Conservation (phyloP, 2,797 vertebrate species). For the Orientallactaga sibirica region DNA sequence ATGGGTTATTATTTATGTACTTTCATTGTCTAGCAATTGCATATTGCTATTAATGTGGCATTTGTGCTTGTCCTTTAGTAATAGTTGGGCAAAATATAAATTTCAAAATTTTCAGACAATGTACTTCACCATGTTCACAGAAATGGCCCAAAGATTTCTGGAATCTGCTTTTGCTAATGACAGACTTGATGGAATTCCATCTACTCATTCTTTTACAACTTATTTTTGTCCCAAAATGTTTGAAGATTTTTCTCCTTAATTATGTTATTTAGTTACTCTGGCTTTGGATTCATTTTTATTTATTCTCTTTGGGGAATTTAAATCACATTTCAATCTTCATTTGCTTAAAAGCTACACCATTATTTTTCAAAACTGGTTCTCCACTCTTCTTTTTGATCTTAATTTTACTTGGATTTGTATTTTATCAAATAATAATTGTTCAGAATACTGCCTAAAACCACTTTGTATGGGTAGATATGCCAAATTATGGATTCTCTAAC, state of each 20-base stretch:
- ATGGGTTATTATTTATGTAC: not conserved
- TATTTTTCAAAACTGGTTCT: not conserved
- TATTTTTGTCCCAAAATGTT: not conserved
- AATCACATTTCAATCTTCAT: not conserved
- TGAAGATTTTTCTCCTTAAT: not conserved
- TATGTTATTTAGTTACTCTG: not conserved
- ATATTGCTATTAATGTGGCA: not conserved
- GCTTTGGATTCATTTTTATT: not conserved
- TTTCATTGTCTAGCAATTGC: not conserved
- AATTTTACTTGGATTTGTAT: not conserved
- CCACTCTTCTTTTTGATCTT: not conserved
- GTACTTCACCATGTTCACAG: not conserved
- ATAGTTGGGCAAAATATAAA: not conserved
- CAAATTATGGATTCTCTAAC: not conserved
- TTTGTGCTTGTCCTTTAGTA: not conserved
- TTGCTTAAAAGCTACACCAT: not conserved
- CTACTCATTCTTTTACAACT: not conserved
- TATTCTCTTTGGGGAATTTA: not conserved
- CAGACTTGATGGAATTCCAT: no score
- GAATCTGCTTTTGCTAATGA: no score
- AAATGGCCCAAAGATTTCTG: no score
- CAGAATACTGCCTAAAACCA: not conserved
- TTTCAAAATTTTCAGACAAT: not conserved
- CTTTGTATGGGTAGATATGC: not conserved
- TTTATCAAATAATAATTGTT: not conserved